Evolutionary conservation across 2,888 invertebrate genomes (phyloP), one percentile per base, ranked within the genome.

Genomic region (Prenolepis imparis): DNA sequence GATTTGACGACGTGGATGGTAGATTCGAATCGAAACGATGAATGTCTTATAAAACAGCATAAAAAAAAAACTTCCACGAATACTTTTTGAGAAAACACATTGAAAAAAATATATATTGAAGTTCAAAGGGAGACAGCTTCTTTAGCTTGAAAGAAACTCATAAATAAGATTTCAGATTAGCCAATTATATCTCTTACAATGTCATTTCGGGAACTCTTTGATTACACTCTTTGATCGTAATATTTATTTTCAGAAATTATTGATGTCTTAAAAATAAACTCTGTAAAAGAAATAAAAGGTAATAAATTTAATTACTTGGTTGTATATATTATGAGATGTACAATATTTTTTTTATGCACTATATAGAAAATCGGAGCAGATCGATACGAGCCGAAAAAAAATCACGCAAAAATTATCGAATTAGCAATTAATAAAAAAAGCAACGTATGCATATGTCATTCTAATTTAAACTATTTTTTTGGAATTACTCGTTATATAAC

Each of bases 361-460:
- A 12, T 67, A 44, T 3, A 66, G 18, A 18, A 18, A 48, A 32
- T 52, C 48, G 15, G 52, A 39, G 52, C 18, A 66, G 48, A 67
- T 41, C 39, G 52, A 52, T 64, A 75, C 24, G 18, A 44, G 12
- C 15, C n/a, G 55, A 75, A 66, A 75, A n/a, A 64, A 75, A 44
- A 52, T 77, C 24, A 12, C 12, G 24, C 0, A 9, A 52, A 32
- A 32, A 18, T 36, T 36, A 39, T 39, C 9, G 41, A 48, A 41
- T 75, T 18, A 63, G 0, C n/a, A 28, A 32, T 36, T 21, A 74
- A 63, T 18, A 11, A 48, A 28, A 28, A 28, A 61, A 61, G 32
- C 5, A 1, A 48, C 9, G 6, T 28, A n/a, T 28, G 18, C 1
- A 63, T n/a, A 15, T 18, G 18, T 24, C 5, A 24, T 66, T 21